Evolutionary conservation across 2,888 invertebrate species (phyloP), one percentile per base, ranked within the genome.

Genomic region (Acronicta psi): DNA sequence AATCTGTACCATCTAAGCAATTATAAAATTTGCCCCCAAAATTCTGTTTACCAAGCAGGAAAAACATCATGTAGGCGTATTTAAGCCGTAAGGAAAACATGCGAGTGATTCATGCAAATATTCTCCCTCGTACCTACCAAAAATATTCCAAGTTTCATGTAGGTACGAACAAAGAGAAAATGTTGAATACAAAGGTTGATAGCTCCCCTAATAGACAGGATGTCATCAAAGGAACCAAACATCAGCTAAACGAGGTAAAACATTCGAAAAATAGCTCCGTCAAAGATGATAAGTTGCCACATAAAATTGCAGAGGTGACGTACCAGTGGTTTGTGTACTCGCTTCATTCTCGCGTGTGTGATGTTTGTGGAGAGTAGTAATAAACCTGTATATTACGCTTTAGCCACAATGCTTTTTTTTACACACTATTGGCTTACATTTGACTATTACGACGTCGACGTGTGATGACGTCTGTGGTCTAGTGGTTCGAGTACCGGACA

Each of bases 201-300:
- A 64, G 61, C 77, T 44, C 36, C 46, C 65, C 51, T 76, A 76
- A 73, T 76, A 73, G 70, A 69, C 76, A 70, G 73, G 80, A 83
- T 81, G 80, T 79, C 82, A 84, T 87, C 86, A 86, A 85, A 87
- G 77, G 81, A 80, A 66, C 72, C 80, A 80, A 80, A 82, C 83
- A 87, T 87, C 82, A 84, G 80, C 83, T 83, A 84, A 88, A 89
- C 84, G 87, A 89, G 78, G 83, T 83, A 81, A 85, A 84, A 84
- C 82, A 84, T 87, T 83, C 81, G 83, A 85, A 83, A 86, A 87
- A 88, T 88, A 82, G 81, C 84, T 80, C 67, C 72, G 70, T 76
- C 84, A 74, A 84, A 86, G 79, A 89, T 88, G 87, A 88, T 85
- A 81, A 85, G 85, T 86, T 77, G 72, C 75, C 75, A 79, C 83